These are phyloP conservation scores for Scotopteryx bipunctaria DNA, from an alignment of 2,888 invertebrate species.

Conservation along the genomic window DNA sequence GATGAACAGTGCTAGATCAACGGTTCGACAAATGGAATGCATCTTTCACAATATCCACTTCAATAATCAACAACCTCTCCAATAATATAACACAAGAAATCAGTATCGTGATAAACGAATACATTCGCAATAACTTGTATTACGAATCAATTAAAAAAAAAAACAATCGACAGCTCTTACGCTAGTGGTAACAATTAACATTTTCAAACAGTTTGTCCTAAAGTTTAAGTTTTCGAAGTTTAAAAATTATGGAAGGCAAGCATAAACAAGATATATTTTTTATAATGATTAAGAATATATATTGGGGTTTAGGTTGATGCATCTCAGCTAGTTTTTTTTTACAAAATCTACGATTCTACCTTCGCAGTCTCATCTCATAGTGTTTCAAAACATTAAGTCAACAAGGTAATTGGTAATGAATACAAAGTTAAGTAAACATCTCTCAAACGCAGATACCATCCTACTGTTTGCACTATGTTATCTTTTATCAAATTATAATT, in stretches of 20 bases:
- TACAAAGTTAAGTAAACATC: slow-evolving; percentile 19
- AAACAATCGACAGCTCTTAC: slow-evolving; percentile 75
- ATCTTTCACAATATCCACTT: slow-evolving; percentile 73
- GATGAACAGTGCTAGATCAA: slow-evolving; percentile 75
- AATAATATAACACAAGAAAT: slow-evolving; percentile 64
- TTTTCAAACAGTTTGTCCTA: slow-evolving; percentile 58
- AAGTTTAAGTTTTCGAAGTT: slow-evolving; percentile 31
- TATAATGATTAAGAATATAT: slow-evolving; percentile 1
- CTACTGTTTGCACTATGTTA: slow-evolving; percentile 16
- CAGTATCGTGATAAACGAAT: slow-evolving; percentile 56
- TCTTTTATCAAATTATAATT: slow-evolving; percentile 13
- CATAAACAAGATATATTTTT: slow-evolving; percentile 9
- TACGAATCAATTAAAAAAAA: slow-evolving; percentile 57
- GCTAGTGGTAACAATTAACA: slow-evolving; percentile 82
- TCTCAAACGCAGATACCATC: slow-evolving; percentile 7
- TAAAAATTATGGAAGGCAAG: slow-evolving; percentile 25
- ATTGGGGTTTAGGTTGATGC: slow-evolving; percentile 6
- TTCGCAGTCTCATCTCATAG: slow-evolving; percentile 27
- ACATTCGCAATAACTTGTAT: slow-evolving; percentile 49
- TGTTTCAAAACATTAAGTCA: slow-evolving; percentile 22
- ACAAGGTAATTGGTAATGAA: slow-evolving; percentile 19
- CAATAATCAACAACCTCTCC: slow-evolving; percentile 64
- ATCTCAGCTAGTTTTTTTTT: slow-evolving; percentile 20
- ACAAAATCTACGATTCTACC: slow-evolving; percentile 28
- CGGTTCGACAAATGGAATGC: slow-evolving; percentile 77